Conservation (phyloP, 1,140 invertebrate species). For the Magallana gigas region DNA sequence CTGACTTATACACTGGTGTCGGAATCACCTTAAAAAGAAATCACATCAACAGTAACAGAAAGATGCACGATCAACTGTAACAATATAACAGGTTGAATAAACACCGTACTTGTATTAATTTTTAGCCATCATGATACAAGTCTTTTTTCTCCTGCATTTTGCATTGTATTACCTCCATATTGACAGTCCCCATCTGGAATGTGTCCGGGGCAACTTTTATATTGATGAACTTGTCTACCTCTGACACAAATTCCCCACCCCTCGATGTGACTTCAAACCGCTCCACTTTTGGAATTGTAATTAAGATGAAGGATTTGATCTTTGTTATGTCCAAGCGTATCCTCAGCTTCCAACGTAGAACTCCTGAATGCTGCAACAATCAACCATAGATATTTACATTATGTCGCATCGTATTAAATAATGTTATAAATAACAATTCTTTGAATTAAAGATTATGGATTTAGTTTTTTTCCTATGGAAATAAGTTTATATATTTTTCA, state of each 20-base stretch:
- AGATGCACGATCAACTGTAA: too few species aligned
- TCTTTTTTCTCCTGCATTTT: too few species aligned
- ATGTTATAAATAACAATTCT: too few species aligned
- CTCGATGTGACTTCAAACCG: slow-evolving; percentile 2
- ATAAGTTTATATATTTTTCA: neutral
- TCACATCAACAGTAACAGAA: too few species aligned
- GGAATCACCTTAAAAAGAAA: slow-evolving; percentile 48
- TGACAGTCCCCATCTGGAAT: slow-evolving; percentile 42
- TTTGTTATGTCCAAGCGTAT: slow-evolving; percentile 48
- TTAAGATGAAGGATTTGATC: slow-evolving; percentile 45
- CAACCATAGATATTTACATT: neutral
- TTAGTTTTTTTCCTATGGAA: too few species aligned
- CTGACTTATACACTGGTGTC: slow-evolving; percentile 37
- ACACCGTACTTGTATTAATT: too few species aligned
- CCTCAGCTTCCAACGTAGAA: slow-evolving; percentile 47
- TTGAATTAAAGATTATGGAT: too few species aligned
- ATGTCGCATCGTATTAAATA: neutral
- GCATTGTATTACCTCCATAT: slow-evolving; percentile 50
- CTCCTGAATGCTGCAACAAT: slow-evolving; percentile 40
- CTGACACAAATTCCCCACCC: slow-evolving; percentile 27
- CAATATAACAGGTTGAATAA: too few species aligned
- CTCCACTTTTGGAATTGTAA: slow-evolving; percentile 52
- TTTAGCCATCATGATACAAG: too few species aligned
- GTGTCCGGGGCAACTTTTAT: slow-evolving; percentile 46
- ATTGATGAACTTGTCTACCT: slow-evolving; percentile 50